A percentile compares a stretch with the other conserved stretches of the same genome.
phyloP scores from a whole-genome alignment of 2,113 vertebrate genomes.

The Protobothrops mucrosquamatus region DNA sequence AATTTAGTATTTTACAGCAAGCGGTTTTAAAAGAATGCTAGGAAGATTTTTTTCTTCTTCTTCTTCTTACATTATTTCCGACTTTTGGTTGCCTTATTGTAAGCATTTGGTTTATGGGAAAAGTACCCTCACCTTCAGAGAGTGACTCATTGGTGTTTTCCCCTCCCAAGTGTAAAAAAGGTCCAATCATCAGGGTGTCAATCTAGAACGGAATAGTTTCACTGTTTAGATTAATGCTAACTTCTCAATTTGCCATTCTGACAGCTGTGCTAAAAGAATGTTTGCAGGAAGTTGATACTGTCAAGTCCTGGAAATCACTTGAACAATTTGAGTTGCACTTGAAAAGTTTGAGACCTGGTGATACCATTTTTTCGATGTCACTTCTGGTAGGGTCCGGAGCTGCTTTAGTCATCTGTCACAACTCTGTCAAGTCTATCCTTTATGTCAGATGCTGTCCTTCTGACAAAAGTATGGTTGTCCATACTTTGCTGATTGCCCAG shows the following conservation, averaged over 20 bases:
- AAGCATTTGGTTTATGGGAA: not conserved
- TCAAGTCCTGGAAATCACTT: not conserved
- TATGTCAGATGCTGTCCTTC: not conserved
- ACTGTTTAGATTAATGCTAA: not conserved
- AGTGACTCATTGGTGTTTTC: not conserved
- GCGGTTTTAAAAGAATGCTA: not conserved
- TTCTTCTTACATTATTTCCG: not conserved
- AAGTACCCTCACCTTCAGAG: not conserved
- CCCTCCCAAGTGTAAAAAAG: not conserved
- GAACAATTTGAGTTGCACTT: not conserved
- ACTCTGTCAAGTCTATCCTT: not conserved
- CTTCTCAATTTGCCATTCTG: not conserved
- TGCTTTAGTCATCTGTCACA: not conserved
- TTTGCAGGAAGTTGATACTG: not conserved
- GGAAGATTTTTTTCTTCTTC: not conserved
- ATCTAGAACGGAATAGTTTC: not conserved
- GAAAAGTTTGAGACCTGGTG: not conserved
- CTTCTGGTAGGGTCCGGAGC: not conserved
- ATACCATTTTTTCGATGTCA: not conserved
- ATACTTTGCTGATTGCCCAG: not conserved
- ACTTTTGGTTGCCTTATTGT: not conserved
- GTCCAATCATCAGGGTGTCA: not conserved
- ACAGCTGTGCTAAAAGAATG: not conserved
- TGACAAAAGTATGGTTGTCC: not conserved
- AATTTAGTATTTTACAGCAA: not conserved